Evolutionary conservation across 2,797 vertebrate genomes (phyloP).

Genomic region (Leptodactylus fallax): DNA sequence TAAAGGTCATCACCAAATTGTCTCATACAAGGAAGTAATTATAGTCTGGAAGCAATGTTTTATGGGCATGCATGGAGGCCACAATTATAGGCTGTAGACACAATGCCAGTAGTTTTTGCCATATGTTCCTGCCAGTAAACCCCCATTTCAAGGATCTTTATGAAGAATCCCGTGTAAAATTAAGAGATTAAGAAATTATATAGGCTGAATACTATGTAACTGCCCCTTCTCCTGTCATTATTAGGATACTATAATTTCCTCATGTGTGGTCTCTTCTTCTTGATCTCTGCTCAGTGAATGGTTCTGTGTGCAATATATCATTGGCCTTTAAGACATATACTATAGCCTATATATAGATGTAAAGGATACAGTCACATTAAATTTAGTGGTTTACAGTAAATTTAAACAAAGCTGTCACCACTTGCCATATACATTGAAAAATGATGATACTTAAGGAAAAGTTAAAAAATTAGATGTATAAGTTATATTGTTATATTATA

Average conservation of each 20-base stretch:
- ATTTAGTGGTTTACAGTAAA: no score
- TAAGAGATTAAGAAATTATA: slow-evolving; percentile 21
- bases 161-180: slow-evolving; percentile 30
- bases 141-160: slow-evolving; percentile 23
- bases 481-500: no score
- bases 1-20: slow-evolving; percentile 48
- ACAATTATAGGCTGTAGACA: slow-evolving; percentile 46
- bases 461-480: no score
- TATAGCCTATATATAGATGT: no score
- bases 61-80: slow-evolving; percentile 17
- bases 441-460: no score
- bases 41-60: slow-evolving; percentile 56
- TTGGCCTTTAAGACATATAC: no score
- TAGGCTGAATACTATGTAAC: slow-evolving; percentile 15
- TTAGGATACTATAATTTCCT: slow-evolving; percentile 38
- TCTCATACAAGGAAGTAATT: slow-evolving; percentile 42
- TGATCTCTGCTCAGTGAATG: slow-evolving; percentile 1
- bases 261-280: slow-evolving; percentile 38
- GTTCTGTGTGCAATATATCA: not conserved
- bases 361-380: no score
- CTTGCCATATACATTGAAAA: no score
- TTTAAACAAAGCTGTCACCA: no score
- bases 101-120: slow-evolving; percentile 15
- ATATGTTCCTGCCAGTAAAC: slow-evolving; percentile 15
- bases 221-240: slow-evolving; percentile 44